These are phyloP conservation scores for Sesia apiformis DNA, from an alignment of 2,888 invertebrate genomes.

Conservation along the genomic window DNA sequence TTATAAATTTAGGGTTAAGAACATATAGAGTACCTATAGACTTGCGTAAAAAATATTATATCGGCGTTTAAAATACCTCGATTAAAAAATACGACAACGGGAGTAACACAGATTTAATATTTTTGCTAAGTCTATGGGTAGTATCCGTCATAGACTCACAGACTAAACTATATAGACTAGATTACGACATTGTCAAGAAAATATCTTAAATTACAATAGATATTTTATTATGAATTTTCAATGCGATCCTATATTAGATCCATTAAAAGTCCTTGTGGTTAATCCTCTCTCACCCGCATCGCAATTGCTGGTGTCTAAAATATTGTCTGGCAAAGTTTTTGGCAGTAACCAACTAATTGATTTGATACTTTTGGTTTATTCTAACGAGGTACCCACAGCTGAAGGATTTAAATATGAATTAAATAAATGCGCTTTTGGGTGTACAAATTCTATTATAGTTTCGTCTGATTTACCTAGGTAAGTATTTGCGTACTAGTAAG, in stretches of 20 bases:
- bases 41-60: too few relatives aligned
- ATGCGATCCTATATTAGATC: slow-evolving; percentile 17
- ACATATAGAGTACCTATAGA: too few relatives aligned
- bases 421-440: slow-evolving; percentile 37
- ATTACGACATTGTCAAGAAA: too few relatives aligned
- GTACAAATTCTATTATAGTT: slow-evolving; percentile 34
- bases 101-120: too few relatives aligned
- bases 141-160: too few relatives aligned
- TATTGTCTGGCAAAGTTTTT: slow-evolving; percentile 45
- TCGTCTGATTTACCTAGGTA: slow-evolving; percentile 53
- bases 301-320: slow-evolving; percentile 36
- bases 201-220: too few relatives aligned
- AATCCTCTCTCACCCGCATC: slow-evolving; percentile 41
- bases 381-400: slow-evolving; percentile 35
- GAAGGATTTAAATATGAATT: slow-evolving; percentile 35
- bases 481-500: not conserved
- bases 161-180: too few relatives aligned
- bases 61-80: too few relatives aligned
- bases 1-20: too few relatives aligned
- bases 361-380: slow-evolving; percentile 42
- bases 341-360: slow-evolving; percentile 39
- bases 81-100: too few relatives aligned
- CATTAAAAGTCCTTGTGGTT: slow-evolving; percentile 42
- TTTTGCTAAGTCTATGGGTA: too few relatives aligned
- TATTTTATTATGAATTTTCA: slow-evolving; percentile 41